Evolutionary conservation across 1,140 invertebrate genomes (phyloP).

Genomic region (Dinoponera quadriceps): DNA sequence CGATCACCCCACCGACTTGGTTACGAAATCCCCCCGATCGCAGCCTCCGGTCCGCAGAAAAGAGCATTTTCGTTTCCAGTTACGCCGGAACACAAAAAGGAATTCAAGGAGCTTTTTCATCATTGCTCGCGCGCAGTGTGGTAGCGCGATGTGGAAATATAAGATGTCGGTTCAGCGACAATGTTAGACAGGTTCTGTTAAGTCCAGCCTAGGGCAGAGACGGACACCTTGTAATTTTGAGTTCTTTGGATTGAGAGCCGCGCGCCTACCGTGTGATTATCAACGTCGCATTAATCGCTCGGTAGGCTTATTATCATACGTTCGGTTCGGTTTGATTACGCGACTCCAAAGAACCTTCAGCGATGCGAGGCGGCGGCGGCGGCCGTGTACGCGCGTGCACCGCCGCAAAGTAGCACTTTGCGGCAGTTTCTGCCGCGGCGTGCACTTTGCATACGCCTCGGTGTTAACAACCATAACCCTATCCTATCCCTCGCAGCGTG

Average conservation of each 20-base stretch:
- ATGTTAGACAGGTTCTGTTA: slow-evolving; percentile 50
- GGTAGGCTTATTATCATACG: slow-evolving; percentile 54
- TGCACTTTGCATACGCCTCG: slow-evolving; percentile 64
- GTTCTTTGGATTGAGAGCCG: slow-evolving; percentile 57
- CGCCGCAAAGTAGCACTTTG: slow-evolving; percentile 49
- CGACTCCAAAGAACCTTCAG: slow-evolving; percentile 48
- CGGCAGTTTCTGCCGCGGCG: slow-evolving; percentile 61
- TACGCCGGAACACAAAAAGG: neutral
- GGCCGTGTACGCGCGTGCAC: slow-evolving; percentile 3
- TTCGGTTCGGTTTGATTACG: slow-evolving; percentile 54
- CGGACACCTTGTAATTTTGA: slow-evolving; percentile 57
- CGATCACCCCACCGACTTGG: neutral
- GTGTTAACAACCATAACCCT: slow-evolving; percentile 58
- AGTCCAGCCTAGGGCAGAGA: slow-evolving; percentile 52
- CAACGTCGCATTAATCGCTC: slow-evolving; percentile 61
- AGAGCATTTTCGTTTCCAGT: slow-evolving; percentile 4
- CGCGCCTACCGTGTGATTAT: slow-evolving; percentile 58
- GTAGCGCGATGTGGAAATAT: slow-evolving; percentile 55
- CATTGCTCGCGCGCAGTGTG: slow-evolving; percentile 6
- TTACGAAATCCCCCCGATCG: neutral
- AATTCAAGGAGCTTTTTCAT: slow-evolving; percentile 12
- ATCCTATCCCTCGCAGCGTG: slow-evolving; percentile 1
- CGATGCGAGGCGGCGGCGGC: slow-evolving; percentile 13
- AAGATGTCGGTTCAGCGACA: slow-evolving; percentile 49
- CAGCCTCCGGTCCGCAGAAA: neutral